A percentile compares a stretch with the other conserved stretches of the same genome.
Evolutionary conservation across 2,888 invertebrate species (phyloP).

Genomic region (Rhimphoctona megacephalus): DNA sequence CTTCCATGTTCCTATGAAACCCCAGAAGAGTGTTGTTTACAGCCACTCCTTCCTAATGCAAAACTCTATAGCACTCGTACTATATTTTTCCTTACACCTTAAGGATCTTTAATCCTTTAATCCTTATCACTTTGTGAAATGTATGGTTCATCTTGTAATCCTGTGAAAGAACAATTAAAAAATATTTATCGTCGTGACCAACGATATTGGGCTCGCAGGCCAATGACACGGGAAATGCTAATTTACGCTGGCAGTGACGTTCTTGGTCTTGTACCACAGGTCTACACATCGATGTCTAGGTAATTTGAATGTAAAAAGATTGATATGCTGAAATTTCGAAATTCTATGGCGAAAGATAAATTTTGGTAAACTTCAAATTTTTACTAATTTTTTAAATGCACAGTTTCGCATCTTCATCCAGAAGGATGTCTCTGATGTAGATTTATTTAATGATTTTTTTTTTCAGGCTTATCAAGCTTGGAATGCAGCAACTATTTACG

Average conservation of each 20-base stretch:
- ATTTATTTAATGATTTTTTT: constrained; percentile 35
- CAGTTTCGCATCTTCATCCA: no score
- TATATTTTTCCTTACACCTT: no score
- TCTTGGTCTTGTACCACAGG: constrained; percentile 92
- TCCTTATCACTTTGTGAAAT: constrained; percentile 93
- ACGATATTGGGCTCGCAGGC: constrained; percentile 95
- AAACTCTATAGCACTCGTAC: no score
- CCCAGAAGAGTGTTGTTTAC: no score
- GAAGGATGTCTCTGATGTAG: neutral
- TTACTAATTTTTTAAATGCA: neutral
- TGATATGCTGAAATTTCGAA: neutral
- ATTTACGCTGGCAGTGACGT: constrained; percentile 96
- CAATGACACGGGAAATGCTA: constrained; percentile 95
- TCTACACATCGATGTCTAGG: constrained; percentile 91
- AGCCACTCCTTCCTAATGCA: no score
- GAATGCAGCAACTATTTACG: constrained; percentile 90
- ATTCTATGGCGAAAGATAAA: neutral
- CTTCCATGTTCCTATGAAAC: no score
- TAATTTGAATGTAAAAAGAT: constrained; percentile 75
- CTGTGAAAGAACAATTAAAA: constrained; percentile 95
- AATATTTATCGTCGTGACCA: constrained; percentile 94
- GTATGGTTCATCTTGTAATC: constrained; percentile 95
- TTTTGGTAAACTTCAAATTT: neutral
- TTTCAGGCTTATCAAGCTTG: constrained; percentile 89
- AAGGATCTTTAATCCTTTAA: no score